Conservation (phyloP, 2,113 vertebrate species). For the Aptenodytes patagonicus region DNA sequence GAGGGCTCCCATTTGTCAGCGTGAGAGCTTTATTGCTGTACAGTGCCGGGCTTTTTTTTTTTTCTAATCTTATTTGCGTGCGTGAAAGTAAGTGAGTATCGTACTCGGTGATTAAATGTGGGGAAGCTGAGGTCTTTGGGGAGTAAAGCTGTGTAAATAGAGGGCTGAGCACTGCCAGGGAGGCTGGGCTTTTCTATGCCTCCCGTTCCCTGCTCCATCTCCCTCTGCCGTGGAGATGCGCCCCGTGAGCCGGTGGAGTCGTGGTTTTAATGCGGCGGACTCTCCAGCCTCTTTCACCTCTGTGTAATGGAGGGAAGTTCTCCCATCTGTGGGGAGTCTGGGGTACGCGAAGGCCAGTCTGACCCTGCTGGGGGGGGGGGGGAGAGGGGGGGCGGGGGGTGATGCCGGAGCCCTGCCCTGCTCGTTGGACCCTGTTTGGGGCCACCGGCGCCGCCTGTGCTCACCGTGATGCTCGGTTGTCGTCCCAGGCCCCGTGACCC, state of each 20-base stretch:
- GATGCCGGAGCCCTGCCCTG: neutral
- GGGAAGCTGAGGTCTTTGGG: slow-evolving; percentile 26
- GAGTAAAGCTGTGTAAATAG: slow-evolving; percentile 16
- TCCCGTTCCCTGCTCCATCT: neutral
- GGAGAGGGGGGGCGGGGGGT: neutral
- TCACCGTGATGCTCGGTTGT: neutral
- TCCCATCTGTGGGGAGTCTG: accelerated
- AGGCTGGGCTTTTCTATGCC: neutral
- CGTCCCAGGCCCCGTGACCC: neutral
- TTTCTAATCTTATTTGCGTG: slow-evolving; percentile 43
- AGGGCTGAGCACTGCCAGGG: neutral
- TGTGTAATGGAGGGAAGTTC: accelerated
- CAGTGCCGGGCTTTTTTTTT: neutral
- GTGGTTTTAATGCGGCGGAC: accelerated
- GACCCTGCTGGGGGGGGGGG: neutral
- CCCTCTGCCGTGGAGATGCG: neutral
- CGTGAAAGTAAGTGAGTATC: slow-evolving; percentile 16
- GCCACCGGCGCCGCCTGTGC: neutral
- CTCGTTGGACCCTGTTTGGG: accelerated
- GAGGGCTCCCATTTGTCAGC: slow-evolving; percentile 55
- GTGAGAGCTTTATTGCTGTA: slow-evolving; percentile 39
- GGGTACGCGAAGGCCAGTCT: accelerated
- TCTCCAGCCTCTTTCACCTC: neutral
- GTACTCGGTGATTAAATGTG: neutral
- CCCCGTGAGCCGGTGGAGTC: accelerated